These are phyloP conservation scores for Melieria picta DNA, from an alignment of 2,888 invertebrate species.

Conservation along the genomic window DNA sequence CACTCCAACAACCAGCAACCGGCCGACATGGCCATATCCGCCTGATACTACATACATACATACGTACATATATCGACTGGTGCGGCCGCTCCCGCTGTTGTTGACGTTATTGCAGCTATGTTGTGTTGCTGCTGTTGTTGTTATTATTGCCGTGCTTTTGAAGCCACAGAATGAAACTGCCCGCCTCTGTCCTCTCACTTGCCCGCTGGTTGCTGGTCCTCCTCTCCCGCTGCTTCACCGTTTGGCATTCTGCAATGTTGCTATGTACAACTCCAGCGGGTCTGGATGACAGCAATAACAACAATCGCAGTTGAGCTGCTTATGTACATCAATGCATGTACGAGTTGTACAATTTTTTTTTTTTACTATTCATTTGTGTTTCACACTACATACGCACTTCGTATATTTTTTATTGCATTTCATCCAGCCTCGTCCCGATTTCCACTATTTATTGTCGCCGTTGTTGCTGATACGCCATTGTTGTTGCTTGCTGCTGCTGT, in stretches of 20 bases:
- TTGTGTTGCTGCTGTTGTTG: background rate
- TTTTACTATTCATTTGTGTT: background rate
- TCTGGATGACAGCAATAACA: constrained; percentile 36
- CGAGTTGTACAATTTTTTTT: background rate
- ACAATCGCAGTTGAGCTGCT: background rate
- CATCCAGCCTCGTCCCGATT: background rate
- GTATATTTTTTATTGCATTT: background rate
- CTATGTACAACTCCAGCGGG: constrained; percentile 12
- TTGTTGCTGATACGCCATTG: constrained; percentile 15
- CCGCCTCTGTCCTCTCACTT: background rate
- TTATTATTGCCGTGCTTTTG: constrained; percentile 13
- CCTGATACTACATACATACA: background rate
- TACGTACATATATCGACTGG: background rate
- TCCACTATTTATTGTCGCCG: background rate
- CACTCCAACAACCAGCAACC: background rate
- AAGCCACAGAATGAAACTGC: background rate
- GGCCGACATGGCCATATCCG: constrained; percentile 2
- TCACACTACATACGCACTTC: background rate
- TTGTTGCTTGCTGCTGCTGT: constrained; percentile 15
- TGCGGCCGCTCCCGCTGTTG: background rate
- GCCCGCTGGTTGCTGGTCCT: background rate
- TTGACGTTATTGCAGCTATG: background rate
- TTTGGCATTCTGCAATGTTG: constrained; percentile 17
- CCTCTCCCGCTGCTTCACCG: constrained; percentile 8
- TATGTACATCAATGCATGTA: background rate